Percentiles rank a stretch among this genome's conserved stretches.
These are phyloP conservation scores for Manis javanica DNA, from an alignment of 2,797 vertebrate species.

Conservation along the genomic window DNA sequence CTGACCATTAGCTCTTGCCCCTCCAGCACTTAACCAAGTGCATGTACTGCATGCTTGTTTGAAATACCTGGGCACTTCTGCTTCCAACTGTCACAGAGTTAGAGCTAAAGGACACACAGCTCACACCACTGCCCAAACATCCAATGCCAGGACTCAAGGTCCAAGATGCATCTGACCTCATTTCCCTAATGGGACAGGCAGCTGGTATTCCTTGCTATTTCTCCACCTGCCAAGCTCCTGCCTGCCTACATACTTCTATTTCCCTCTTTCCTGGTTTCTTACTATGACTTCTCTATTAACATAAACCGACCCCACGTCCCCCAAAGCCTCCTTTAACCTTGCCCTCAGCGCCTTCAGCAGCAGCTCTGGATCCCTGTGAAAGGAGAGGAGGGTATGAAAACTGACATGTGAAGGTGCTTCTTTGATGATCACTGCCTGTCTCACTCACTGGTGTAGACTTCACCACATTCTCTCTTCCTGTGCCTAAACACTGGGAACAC, in stretches of 20 bases:
- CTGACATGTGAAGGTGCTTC: constrained; percentile 3
- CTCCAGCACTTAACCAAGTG: background rate
- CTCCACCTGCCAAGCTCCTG: background rate
- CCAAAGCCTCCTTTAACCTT: background rate
- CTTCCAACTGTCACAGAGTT: background rate
- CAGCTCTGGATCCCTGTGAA: background rate
- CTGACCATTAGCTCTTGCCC: background rate
- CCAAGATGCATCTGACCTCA: background rate
- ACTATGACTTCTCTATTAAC: background rate
- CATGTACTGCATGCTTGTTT: background rate
- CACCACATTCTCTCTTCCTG: background rate
- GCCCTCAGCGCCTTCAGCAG: background rate
- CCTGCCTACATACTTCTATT: background rate
- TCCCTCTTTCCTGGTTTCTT: background rate
- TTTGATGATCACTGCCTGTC: background rate
- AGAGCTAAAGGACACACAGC: background rate
- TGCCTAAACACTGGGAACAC: constrained; percentile 1
- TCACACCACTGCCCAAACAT: background rate
- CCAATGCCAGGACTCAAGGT: background rate
- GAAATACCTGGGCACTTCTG: background rate
- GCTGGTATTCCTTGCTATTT: background rate
- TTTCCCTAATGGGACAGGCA: background rate
- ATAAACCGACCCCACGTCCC: background rate
- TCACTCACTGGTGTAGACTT: background rate
- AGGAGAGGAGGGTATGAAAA: background rate